Evolutionary conservation across 2,113 vertebrate genomes (phyloP).

Genomic region (Entomyzon cyanotis): DNA sequence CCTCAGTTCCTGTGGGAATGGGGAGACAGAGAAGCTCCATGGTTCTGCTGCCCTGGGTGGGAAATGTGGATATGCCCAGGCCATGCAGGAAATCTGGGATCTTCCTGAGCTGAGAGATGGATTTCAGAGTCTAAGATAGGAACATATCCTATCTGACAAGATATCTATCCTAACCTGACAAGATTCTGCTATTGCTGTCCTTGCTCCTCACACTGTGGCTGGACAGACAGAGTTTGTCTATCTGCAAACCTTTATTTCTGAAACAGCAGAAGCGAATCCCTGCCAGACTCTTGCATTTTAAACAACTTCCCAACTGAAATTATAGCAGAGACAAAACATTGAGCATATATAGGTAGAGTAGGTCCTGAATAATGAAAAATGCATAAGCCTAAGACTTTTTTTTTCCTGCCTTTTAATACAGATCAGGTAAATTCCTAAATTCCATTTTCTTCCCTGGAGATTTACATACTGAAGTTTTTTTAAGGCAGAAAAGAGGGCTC

Average conservation of each 20-base stretch:
- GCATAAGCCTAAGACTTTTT: not conserved
- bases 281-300: not conserved
- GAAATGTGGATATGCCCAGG: rapidly evolving
- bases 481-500: not conserved
- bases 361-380: not conserved
- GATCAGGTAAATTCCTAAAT: slow-evolving; percentile 19
- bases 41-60: rapidly evolving
- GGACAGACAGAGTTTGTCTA: not conserved
- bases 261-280: not conserved
- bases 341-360: not conserved
- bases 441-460: not conserved
- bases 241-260: not conserved
- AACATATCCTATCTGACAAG: too few relatives aligned
- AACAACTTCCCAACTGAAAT: not conserved
- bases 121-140: not conserved
- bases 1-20: rapidly evolving
- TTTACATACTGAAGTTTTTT: not conserved
- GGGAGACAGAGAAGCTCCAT: not conserved
- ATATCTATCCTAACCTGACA: too few relatives aligned
- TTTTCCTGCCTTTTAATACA: not conserved
- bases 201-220: not conserved
- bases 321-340: not conserved
- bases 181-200: not conserved
- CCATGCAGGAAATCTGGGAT: not conserved
- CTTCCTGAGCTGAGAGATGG: not conserved